Evolutionary conservation across 2,888 invertebrate genomes (phyloP).

Genomic region (Pristionchus fissidentatus): DNA sequence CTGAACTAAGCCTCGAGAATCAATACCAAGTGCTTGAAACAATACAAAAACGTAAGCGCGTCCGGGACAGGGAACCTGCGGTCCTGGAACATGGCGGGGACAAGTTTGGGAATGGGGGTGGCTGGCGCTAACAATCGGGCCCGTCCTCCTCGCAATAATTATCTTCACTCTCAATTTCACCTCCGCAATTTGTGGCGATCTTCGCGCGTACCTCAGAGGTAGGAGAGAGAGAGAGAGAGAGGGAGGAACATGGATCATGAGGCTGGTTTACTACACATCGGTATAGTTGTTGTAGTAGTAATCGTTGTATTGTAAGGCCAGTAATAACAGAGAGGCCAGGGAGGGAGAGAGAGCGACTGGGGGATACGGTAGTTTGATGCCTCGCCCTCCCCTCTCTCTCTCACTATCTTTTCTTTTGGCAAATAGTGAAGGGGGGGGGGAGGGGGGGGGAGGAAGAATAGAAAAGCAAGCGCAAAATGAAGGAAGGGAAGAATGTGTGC

Average conservation of each 20-base stretch:
- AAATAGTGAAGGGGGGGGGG: conserved; percentile 35
- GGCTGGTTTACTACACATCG: conserved; percentile 23
- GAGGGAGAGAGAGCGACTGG: not conserved
- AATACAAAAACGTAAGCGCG: no score
- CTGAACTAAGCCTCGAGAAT: no score
- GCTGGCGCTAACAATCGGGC: not conserved
- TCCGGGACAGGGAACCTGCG: not conserved
- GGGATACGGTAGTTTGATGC: not conserved
- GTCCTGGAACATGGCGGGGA: not conserved
- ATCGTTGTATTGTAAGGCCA: no score
- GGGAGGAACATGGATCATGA: not conserved
- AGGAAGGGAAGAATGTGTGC: not conserved
- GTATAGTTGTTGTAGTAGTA: not conserved
- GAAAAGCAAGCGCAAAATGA: not conserved
- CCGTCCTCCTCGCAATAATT: conserved; percentile 6
- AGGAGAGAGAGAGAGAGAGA: no score
- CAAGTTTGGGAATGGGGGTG: conserved; percentile 15
- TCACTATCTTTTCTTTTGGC: conserved; percentile 25
- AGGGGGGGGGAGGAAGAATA: not conserved
- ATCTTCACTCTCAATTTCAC: conserved; percentile 44
- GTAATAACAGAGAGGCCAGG: conserved; percentile 1
- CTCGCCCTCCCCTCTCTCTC: not conserved
- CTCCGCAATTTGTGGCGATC: not conserved
- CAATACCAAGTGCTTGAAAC: no score
- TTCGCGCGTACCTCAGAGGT: not conserved